Evolutionary conservation across 2,888 invertebrate genomes (phyloP).

Genomic region (Chrysotoxum bicinctum): DNA sequence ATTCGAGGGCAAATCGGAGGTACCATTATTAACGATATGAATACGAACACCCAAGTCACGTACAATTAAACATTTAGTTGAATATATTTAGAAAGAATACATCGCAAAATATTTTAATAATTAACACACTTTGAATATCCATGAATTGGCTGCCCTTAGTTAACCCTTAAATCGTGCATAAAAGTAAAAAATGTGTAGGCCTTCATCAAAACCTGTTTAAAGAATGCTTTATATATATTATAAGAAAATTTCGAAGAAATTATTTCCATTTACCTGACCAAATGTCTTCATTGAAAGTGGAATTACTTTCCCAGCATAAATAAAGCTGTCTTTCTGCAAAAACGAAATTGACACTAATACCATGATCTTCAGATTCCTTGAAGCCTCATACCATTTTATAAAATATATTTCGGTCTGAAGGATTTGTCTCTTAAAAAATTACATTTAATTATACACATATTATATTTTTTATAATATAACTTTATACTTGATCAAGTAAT

Average conservation of each 20-base stretch:
- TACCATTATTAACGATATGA: too few relatives aligned
- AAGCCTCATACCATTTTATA: conserved; percentile 38
- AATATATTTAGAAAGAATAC: background rate
- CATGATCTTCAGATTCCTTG: conserved; percentile 28
- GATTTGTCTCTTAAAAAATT: conserved; percentile 12
- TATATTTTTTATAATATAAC: too few relatives aligned
- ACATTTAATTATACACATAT: background rate
- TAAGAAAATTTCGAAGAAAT: background rate
- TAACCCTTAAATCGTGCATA: conserved; percentile 1
- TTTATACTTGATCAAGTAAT: conserved; percentile 13
- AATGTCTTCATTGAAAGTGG: conserved; percentile 46
- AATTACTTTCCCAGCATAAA: conserved; percentile 40
- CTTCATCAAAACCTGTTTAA: conserved; percentile 32
- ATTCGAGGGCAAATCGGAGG: too few relatives aligned
- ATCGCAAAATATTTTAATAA: background rate
- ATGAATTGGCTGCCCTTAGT: background rate
- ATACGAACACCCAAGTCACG: too few relatives aligned
- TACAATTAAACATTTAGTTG: background rate
- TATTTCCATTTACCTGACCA: conserved; percentile 4
- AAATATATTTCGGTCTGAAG: conserved; percentile 32
- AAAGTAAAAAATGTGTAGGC: conserved; percentile 46
- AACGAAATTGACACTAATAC: conserved; percentile 30
- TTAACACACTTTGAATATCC: background rate
- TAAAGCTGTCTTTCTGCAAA: conserved; percentile 28
- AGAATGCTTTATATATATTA: background rate